Percentiles rank a stretch among this genome's conserved stretches.
Conservation (phyloP, 2,113 vertebrate species). For the Microcebus griseorufus region DNA sequence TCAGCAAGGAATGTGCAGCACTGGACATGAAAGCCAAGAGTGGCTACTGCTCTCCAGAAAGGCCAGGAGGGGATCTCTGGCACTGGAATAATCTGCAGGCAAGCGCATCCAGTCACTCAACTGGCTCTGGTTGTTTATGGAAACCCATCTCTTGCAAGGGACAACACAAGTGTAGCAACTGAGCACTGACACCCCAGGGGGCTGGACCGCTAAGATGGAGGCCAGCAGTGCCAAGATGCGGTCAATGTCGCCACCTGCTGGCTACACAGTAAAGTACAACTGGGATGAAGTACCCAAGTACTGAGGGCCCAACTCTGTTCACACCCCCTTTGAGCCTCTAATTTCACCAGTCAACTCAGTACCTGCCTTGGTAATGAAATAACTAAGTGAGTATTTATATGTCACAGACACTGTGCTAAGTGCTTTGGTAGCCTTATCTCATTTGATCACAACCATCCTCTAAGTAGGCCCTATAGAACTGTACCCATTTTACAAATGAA, state of each 20-base stretch:
- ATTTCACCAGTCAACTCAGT: neutral
- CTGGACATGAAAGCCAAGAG: neutral
- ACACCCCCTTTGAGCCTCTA: neutral
- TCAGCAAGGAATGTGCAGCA: neutral
- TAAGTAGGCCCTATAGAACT: neutral
- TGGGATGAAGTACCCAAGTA: neutral
- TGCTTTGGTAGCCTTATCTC: neutral
- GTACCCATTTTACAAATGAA: neutral
- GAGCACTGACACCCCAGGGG: neutral
- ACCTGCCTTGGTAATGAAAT: neutral
- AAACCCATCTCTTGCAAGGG: neutral
- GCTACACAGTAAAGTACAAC: neutral
- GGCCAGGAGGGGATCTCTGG: neutral
- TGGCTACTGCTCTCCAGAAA: neutral
- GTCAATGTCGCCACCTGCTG: slow-evolving; percentile 71
- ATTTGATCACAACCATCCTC: neutral
- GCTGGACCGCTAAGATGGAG: neutral
- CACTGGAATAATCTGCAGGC: neutral
- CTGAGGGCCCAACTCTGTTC: neutral
- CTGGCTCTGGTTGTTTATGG: neutral
- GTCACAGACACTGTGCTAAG: neutral
- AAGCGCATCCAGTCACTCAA: neutral
- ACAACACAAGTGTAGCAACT: neutral
- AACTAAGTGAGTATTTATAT: neutral
- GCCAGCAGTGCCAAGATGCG: neutral